phyloP scores from a whole-genome alignment of 2,888 invertebrate species.

The Strigamia maritima region DNA sequence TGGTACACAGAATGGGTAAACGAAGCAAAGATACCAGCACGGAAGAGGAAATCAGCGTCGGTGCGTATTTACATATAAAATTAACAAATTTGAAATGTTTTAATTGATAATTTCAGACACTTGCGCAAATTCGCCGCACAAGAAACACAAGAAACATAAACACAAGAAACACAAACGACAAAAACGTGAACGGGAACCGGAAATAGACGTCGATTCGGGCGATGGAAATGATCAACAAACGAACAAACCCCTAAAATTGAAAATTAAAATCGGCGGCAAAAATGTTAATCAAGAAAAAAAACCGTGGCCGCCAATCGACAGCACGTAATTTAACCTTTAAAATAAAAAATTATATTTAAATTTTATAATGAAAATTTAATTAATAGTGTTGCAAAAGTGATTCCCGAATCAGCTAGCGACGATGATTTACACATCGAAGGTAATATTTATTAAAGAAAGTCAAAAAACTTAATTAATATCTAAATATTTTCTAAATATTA shows the following conservation, averaged over 20 bases:
- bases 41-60: constrained; percentile 33
- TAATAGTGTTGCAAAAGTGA: constrained; percentile 44
- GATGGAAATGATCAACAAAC: constrained; percentile 52
- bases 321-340: background rate
- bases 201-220: constrained; percentile 58
- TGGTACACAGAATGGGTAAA: constrained; percentile 31
- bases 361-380: background rate
- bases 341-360: background rate
- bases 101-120: background rate
- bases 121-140: background rate
- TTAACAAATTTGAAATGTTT: background rate
- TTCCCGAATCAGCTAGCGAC: constrained; percentile 43
- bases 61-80: background rate
- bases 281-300: constrained; percentile 51
- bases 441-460: background rate
- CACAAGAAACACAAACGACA: constrained; percentile 65
- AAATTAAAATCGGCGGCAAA: constrained; percentile 55
- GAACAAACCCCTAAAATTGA: constrained; percentile 56
- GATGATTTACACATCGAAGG: constrained; percentile 44
- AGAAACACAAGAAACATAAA: constrained; percentile 60
- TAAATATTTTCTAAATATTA: too few relatives aligned
- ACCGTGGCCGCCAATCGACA: constrained; percentile 44
- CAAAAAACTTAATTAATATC: too few relatives aligned
- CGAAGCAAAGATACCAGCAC: constrained; percentile 36
- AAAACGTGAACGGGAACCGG: constrained; percentile 58